These are phyloP conservation scores for Drusus annulatus DNA, from an alignment of 1,140 invertebrate species.

Conservation along the genomic window DNA sequence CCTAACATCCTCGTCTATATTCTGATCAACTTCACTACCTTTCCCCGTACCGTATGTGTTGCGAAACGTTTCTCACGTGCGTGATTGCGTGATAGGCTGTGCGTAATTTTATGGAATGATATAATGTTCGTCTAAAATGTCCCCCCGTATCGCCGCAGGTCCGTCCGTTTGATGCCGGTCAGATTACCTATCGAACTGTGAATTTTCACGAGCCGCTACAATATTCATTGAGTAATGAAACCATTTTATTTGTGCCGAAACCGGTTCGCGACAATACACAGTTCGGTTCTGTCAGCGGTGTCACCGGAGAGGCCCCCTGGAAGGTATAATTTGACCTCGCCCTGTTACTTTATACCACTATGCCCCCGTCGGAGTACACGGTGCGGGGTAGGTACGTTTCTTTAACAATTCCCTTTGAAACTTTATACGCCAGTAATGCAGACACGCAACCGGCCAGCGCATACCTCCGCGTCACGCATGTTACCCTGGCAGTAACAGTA, in stretches of 20 bases:
- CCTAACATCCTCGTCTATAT: too few relatives aligned
- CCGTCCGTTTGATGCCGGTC: too few relatives aligned
- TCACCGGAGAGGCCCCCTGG: not conserved
- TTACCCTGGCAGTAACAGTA: not conserved
- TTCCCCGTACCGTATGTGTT: too few relatives aligned
- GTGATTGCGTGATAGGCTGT: too few relatives aligned
- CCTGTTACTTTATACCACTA: conserved; percentile 24
- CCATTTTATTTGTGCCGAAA: not conserved
- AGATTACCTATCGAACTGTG: too few relatives aligned
- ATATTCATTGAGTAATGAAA: not conserved
- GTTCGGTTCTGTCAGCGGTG: not conserved
- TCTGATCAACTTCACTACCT: too few relatives aligned
- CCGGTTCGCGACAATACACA: not conserved
- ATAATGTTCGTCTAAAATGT: too few relatives aligned
- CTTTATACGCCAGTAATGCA: not conserved
- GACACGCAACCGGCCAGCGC: conserved; percentile 9
- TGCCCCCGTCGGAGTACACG: not conserved
- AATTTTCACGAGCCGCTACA: not conserved
- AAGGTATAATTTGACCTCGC: conserved; percentile 10
- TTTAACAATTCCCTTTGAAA: conserved; percentile 18
- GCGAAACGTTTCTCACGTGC: too few relatives aligned
- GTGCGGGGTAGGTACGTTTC: not conserved
- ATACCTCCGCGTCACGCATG: conserved; percentile 19
- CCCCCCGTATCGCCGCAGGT: too few relatives aligned
- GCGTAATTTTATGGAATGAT: too few relatives aligned